A percentile compares a stretch with the other conserved stretches of the same genome.
phyloP scores from a whole-genome alignment of 2,797 vertebrate genomes.

The Karalla daura region DNA sequence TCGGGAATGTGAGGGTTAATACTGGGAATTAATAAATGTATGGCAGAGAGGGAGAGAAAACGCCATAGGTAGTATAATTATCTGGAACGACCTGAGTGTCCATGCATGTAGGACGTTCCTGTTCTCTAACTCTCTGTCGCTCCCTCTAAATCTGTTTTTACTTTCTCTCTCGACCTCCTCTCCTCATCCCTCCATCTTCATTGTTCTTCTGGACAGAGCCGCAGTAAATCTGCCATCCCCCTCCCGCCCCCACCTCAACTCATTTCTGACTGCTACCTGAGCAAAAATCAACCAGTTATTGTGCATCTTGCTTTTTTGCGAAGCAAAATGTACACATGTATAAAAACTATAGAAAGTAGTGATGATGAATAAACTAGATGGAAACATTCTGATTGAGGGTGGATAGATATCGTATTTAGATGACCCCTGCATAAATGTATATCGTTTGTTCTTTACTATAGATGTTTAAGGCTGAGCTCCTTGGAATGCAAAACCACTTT shows the following conservation, averaged over 20 bases:
- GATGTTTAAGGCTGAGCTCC: too few relatives aligned
- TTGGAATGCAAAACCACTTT: too few relatives aligned
- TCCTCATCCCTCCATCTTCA: slow-evolving; percentile 17
- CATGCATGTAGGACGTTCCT: slow-evolving; percentile 66
- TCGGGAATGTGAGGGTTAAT: slow-evolving; percentile 24
- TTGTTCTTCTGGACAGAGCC: slow-evolving; percentile 1
- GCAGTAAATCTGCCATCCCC: not conserved
- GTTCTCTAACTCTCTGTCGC: not conserved
- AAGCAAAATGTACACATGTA: too few relatives aligned
- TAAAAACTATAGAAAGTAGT: too few relatives aligned
- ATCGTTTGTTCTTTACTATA: too few relatives aligned
- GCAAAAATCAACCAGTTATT: not conserved
- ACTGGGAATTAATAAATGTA: slow-evolving; percentile 39
- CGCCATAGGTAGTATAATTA: slow-evolving; percentile 48
- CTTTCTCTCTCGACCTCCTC: not conserved
- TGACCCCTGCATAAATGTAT: too few relatives aligned
- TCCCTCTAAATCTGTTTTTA: not conserved
- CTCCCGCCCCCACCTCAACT: not conserved
- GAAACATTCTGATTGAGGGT: too few relatives aligned
- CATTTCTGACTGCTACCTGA: not conserved
- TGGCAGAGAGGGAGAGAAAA: slow-evolving; percentile 15
- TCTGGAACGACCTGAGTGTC: slow-evolving; percentile 57
- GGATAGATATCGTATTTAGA: too few relatives aligned
- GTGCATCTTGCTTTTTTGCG: too few relatives aligned
- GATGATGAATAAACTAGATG: too few relatives aligned